phyloP scores from a whole-genome alignment of 2,888 invertebrate genomes.

The Anorthoa munda region DNA sequence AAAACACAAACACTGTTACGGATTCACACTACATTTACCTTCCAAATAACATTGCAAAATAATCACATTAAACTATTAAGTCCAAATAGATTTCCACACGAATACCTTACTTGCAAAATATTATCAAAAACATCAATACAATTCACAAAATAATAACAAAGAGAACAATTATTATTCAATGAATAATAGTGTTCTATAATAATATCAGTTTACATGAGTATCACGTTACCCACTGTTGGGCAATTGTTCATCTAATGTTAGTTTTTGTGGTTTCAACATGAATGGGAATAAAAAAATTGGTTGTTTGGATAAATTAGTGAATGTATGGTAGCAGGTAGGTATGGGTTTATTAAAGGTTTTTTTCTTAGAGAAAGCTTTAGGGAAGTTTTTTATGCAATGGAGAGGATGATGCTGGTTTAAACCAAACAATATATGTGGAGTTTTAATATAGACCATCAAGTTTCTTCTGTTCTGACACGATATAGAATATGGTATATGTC shows the following conservation, averaged over 20 bases:
- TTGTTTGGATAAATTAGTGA: conserved; percentile 42
- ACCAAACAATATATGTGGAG: background rate
- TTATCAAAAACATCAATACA: conserved; percentile 64
- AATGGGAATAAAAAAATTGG: conserved; percentile 46
- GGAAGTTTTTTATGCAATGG: background rate
- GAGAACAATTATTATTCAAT: conserved; percentile 52
- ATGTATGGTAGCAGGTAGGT: conserved; percentile 45
- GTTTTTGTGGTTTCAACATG: conserved; percentile 56
- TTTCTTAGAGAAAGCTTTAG: background rate
- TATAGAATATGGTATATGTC: too few species aligned
- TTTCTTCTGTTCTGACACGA: background rate
- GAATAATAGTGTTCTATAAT: conserved; percentile 39
- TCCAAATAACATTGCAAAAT: conserved; percentile 12
- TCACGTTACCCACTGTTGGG: conserved; percentile 53
- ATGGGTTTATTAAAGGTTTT: conserved; percentile 8
- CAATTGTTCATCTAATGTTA: conserved; percentile 44
- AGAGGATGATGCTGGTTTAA: background rate
- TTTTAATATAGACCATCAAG: background rate
- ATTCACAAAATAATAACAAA: conserved; percentile 35
- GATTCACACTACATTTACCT: conserved; percentile 34
- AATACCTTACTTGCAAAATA: conserved; percentile 76
- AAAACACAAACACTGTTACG: conserved; percentile 4
- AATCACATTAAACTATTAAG: conserved; percentile 51
- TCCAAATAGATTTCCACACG: conserved; percentile 65
- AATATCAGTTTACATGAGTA: conserved; percentile 69